A percentile compares a stretch with the other conserved stretches of the same genome.
Evolutionary conservation across 2,113 vertebrate species (phyloP).

Genomic region (Proterorhinus semilunaris): DNA sequence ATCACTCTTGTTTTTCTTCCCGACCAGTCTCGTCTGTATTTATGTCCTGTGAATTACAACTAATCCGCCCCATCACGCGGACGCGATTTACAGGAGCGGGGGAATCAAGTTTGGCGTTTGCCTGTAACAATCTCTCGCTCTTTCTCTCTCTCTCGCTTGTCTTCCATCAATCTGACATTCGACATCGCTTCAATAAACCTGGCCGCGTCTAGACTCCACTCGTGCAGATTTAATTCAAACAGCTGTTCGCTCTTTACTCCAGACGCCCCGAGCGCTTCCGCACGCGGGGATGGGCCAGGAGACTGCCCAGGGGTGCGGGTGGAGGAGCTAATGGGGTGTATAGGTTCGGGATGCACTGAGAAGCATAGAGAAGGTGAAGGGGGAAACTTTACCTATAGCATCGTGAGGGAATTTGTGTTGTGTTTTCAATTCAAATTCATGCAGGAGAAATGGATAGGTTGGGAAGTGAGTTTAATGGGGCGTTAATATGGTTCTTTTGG

Average conservation of each 20-base stretch:
- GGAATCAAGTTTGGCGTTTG: conserved; percentile 60
- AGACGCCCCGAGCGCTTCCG: conserved; percentile 57
- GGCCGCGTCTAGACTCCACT: conserved; percentile 69
- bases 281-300: conserved; percentile 31
- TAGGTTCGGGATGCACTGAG: neutral
- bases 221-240: conserved; percentile 79
- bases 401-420: too few species aligned
- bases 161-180: conserved; percentile 77
- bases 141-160: conserved; percentile 40
- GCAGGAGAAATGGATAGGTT: too few species aligned
- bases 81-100: conserved; percentile 60
- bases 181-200: conserved; percentile 75
- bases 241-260: conserved; percentile 72
- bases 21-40: conserved; percentile 43
- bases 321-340: neutral
- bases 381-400: neutral
- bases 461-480: too few species aligned
- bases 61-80: conserved; percentile 68
- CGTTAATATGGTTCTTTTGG: too few species aligned
- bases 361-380: neutral
- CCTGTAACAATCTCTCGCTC: conserved; percentile 57
- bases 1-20: conserved; percentile 26
- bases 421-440: too few species aligned
- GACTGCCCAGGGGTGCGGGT: neutral
- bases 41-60: conserved; percentile 61